Conservation (phyloP, 1,140 invertebrate genomes). For the Medauroidea extradentata region DNA sequence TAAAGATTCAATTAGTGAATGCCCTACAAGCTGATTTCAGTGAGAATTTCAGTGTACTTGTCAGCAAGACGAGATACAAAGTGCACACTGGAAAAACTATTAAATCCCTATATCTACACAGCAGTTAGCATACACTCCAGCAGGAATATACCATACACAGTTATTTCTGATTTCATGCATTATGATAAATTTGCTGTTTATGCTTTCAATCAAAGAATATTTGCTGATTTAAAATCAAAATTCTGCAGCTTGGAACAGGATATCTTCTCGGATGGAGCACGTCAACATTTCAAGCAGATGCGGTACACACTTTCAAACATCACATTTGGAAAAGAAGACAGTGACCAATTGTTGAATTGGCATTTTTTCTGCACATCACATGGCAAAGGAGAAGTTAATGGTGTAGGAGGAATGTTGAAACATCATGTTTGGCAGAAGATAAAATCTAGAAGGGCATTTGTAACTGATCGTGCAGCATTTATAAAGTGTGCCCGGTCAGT, state of each 20-base stretch:
- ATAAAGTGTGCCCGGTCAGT: too few species aligned
- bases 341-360: constrained; percentile 27
- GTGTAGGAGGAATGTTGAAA: too few species aligned
- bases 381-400: constrained; percentile 28
- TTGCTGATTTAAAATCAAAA: neutral
- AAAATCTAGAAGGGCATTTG: too few species aligned
- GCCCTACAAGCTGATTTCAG: neutral
- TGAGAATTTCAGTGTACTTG: neutral
- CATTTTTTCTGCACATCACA: constrained; percentile 29
- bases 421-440: too few species aligned
- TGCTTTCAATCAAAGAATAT: neutral
- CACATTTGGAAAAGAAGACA: constrained; percentile 16
- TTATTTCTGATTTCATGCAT: neutral
- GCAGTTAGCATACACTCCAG: neutral
- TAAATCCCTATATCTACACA: neutral
- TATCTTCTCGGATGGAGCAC: constrained; percentile 25
- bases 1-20: too few species aligned
- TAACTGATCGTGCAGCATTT: too few species aligned
- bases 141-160: neutral
- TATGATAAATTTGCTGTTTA: neutral
- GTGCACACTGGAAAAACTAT: neutral
- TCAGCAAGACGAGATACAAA: neutral
- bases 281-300: constrained; percentile 30
- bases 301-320: constrained; percentile 21
- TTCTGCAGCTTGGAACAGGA: neutral